These are phyloP conservation scores for Ahaetulla prasina DNA, from an alignment of 2,113 vertebrate genomes.

Conservation along the genomic window DNA sequence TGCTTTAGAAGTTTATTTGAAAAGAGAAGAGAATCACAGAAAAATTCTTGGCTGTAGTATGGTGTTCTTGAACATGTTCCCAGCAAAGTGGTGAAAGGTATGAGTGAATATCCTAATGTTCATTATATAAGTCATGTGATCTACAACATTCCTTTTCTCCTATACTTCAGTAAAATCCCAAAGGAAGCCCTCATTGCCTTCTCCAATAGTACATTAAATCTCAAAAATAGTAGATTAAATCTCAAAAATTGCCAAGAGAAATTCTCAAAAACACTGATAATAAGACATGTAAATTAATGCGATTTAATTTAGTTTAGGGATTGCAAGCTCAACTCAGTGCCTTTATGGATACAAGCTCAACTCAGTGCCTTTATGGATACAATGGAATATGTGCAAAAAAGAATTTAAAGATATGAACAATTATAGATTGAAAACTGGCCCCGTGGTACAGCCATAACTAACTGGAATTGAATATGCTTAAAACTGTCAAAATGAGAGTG, in stretches of 20 bases:
- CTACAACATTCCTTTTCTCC: not conserved
- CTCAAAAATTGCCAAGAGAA: not conserved
- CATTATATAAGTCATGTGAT: not conserved
- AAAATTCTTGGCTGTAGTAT: not conserved
- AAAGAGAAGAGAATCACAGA: not conserved
- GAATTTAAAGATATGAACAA: not conserved
- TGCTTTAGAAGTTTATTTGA: not conserved
- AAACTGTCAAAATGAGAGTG: too few relatives aligned
- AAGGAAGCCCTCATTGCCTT: not conserved
- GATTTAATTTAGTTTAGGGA: too few relatives aligned
- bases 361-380: not conserved
- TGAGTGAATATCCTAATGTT: not conserved
- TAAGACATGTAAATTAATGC: not conserved
- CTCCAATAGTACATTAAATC: not conserved
- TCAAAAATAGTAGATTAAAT: not conserved
- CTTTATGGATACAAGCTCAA: not conserved
- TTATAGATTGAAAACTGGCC: too few relatives aligned
- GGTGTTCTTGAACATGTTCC: not conserved
- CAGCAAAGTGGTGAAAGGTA: not conserved
- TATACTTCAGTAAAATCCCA: not conserved
- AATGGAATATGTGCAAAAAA: not conserved
- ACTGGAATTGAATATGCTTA: too few relatives aligned
- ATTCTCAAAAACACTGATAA: not conserved
- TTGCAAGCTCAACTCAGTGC: not conserved
- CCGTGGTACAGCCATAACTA: too few relatives aligned